Evolutionary conservation across 2,888 invertebrate species (phyloP), one percentile per base, ranked within the genome.

Genomic region (Cloeon dipterum): DNA sequence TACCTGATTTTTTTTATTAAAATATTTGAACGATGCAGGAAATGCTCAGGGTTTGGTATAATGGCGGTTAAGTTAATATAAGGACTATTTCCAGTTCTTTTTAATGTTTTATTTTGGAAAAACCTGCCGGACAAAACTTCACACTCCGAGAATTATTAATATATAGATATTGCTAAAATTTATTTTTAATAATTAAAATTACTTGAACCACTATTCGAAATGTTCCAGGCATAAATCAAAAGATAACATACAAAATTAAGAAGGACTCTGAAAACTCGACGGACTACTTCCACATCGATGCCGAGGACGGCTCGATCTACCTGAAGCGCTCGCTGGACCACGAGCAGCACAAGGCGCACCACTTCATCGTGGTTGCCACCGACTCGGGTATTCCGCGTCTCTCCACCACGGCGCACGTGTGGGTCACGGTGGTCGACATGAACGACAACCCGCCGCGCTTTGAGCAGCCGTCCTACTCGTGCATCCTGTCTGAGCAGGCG

Each of bases 371-470:
- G 5, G 65, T 74, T 34, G 89, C 86, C 3, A 65, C 69, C 14
- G 91, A 93, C 60, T 67, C 68, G 42, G 91, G 89, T 10, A 68
- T 72, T n/a, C 88, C 89, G 10, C 66, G 75, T 43, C 62, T 85
- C 13, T 71, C 70, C 41, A 75, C 78, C 43, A 78, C 79, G 3
- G 77, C 82, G 10, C 79, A 82, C 50, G 74, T 89, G 13, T 78
- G 82, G 66, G 63, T 91, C 21, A 67, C 67, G 68, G 83, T 91
- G 41, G 61, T 74, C 43, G 89, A 91, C 59, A 74, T 85, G 60
- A 91, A 91, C 58, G 91, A 93, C 60, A 83, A 81, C 53, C 69
- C 82, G 35, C 91, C 91, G 18, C 70, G 70, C 50, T 76, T 88
- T 59, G 81, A 85, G 52, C 77, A 82, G 49, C 64, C 68, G 14